Evolutionary conservation across 2,888 invertebrate genomes (phyloP).

Genomic region (Stenolophus ochropezus): DNA sequence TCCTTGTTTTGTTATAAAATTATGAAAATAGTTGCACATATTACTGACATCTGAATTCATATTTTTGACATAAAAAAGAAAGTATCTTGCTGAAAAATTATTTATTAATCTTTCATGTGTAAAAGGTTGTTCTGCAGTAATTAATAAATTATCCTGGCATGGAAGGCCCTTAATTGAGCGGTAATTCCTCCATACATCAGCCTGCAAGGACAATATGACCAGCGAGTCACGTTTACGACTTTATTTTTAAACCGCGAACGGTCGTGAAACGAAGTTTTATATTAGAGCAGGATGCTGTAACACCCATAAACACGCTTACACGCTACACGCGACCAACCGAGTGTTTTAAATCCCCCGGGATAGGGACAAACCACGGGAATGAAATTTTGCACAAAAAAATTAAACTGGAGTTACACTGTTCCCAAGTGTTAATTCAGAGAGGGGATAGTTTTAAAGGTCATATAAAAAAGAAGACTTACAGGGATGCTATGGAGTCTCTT

Average conservation of each 20-base stretch:
- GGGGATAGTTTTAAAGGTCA: neutral
- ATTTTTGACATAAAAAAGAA: too few species aligned
- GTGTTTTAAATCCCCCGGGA: constrained; percentile 20
- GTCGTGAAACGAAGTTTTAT: constrained; percentile 40
- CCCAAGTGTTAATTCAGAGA: neutral
- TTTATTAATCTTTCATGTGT: neutral
- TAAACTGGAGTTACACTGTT: neutral
- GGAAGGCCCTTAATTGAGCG: constrained; percentile 1
- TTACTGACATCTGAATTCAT: too few species aligned
- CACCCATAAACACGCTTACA: constrained; percentile 38
- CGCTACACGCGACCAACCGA: neutral
- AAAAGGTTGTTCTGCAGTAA: neutral
- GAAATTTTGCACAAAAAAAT: constrained; percentile 18
- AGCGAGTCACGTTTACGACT: constrained; percentile 19
- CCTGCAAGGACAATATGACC: constrained; percentile 12
- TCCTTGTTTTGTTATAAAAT: too few species aligned
- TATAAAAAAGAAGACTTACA: neutral
- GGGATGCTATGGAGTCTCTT: too few species aligned
- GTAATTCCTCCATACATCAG: neutral
- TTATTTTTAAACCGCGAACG: constrained; percentile 33
- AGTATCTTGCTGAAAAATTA: neutral
- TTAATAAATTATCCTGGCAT: constrained; percentile 3
- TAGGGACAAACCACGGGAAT: neutral
- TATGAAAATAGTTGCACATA: too few species aligned
- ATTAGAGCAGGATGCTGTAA: constrained; percentile 32